Conservation (phyloP, 2,113 vertebrate species). For the Collichthys lucidus region DNA sequence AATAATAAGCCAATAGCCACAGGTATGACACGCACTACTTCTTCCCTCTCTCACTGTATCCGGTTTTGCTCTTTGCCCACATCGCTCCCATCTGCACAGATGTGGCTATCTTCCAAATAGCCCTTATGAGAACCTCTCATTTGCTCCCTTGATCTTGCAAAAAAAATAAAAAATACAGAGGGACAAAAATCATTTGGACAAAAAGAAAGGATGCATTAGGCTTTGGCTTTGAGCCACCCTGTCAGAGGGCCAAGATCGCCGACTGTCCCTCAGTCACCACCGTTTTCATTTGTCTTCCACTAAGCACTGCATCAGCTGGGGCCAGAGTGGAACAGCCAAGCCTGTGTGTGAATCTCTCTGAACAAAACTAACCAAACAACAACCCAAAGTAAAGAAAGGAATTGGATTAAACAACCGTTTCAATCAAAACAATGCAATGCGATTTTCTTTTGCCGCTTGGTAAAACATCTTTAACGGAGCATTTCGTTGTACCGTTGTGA, state of each 20-base stretch:
- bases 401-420: slow-evolving; percentile 6
- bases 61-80: slow-evolving; percentile 1
- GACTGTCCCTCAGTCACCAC: slow-evolving; percentile 55
- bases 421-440: slow-evolving; percentile 9
- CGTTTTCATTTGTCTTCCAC: slow-evolving; percentile 70
- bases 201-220: slow-evolving; percentile 80
- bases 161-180: slow-evolving; percentile 34
- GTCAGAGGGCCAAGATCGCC: slow-evolving; percentile 66
- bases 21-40: neutral
- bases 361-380: slow-evolving; percentile 11
- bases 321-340: slow-evolving; percentile 69
- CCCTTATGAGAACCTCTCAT: slow-evolving; percentile 51
- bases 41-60: neutral
- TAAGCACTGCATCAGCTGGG: slow-evolving; percentile 55
- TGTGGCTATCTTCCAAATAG: slow-evolving; percentile 47
- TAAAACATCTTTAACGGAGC: neutral
- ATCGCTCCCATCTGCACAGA: slow-evolving; percentile 45
- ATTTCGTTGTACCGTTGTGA: slow-evolving; percentile 11
- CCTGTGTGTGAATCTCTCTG: slow-evolving; percentile 49
- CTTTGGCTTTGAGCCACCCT: slow-evolving; percentile 86
- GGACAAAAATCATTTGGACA: slow-evolving; percentile 74
- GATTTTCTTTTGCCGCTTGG: slow-evolving; percentile 25
- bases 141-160: slow-evolving; percentile 50
- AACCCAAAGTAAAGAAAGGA: slow-evolving; percentile 31
- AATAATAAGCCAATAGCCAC: neutral